Evolutionary conservation across 2,797 vertebrate species (phyloP).

Genomic region (Thripadectes ignobilis): DNA sequence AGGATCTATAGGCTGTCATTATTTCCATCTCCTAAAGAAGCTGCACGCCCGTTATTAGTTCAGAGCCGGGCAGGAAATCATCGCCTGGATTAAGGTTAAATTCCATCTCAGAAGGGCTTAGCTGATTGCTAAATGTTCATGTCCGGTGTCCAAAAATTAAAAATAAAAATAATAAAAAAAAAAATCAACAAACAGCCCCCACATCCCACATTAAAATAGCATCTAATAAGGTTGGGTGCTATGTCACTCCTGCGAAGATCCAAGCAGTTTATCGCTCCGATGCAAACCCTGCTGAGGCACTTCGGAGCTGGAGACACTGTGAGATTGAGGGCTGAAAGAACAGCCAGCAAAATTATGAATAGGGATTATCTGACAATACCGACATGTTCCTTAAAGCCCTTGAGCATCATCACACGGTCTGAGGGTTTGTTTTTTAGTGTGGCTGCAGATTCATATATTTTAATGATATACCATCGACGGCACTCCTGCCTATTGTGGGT

Average conservation of each 20-base stretch:
- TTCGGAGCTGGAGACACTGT: slow-evolving; percentile 63
- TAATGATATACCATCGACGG: background rate
- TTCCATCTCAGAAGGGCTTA: slow-evolving; percentile 66
- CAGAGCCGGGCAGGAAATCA: slow-evolving; percentile 61
- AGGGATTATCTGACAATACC: slow-evolving; percentile 62
- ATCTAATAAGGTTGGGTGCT: slow-evolving; percentile 38
- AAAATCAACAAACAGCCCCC: background rate
- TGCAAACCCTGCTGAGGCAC: slow-evolving; percentile 38
- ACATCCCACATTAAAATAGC: background rate
- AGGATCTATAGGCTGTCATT: slow-evolving; percentile 42
- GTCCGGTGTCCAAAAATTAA: slow-evolving; percentile 1
- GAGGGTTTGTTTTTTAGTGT: slow-evolving; percentile 13
- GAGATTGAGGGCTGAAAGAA: slow-evolving; percentile 67
- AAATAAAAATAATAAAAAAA: background rate
- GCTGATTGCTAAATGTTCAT: slow-evolving; percentile 8
- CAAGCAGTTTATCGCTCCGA: slow-evolving; percentile 36
- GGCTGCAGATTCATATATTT: background rate
- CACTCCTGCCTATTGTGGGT: slow-evolving; percentile 39
- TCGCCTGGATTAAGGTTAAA: slow-evolving; percentile 67
- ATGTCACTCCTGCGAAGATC: slow-evolving; percentile 24
- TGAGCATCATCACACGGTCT: slow-evolving; percentile 39
- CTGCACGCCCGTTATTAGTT: slow-evolving; percentile 46
- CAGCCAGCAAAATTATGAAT: slow-evolving; percentile 60
- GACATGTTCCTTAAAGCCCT: slow-evolving; percentile 50
- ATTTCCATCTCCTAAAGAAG: slow-evolving; percentile 63